phyloP scores from a whole-genome alignment of 1,140 invertebrate genomes.

The Bombus breviceps region DNA sequence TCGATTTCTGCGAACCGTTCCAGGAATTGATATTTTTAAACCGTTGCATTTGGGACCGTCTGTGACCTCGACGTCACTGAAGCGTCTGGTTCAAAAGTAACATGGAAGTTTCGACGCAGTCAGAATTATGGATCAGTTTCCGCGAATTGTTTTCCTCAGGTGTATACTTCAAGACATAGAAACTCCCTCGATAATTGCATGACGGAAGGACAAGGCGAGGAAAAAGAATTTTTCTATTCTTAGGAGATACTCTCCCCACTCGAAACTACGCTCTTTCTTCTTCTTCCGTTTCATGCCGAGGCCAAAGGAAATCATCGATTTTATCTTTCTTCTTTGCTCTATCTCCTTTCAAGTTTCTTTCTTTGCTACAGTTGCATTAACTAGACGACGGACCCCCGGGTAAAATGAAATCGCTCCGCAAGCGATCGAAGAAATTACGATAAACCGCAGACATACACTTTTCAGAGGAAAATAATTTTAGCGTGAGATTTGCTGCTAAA shows the following conservation, averaged over 20 bases:
- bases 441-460: not conserved
- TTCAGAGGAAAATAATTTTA: not conserved
- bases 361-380: not conserved
- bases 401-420: not conserved
- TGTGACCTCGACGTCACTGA: slow-evolving; percentile 1
- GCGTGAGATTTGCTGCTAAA: slow-evolving; percentile 9
- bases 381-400: not conserved
- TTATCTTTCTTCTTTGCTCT: not conserved
- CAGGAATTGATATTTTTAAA: slow-evolving; percentile 58
- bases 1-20: slow-evolving; percentile 50
- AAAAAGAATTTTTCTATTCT: slow-evolving; percentile 76
- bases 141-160: not conserved
- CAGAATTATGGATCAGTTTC: not conserved
- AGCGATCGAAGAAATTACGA: not conserved
- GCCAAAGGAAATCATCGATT: slow-evolving; percentile 32
- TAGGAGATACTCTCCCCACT: slow-evolving; percentile 67
- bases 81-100: slow-evolving; percentile 3
- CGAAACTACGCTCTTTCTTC: slow-evolving; percentile 21
- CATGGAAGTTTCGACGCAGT: not conserved
- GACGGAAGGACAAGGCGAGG: slow-evolving; percentile 58
- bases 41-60: slow-evolving; percentile 29
- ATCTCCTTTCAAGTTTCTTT: not conserved
- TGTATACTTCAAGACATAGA: not conserved
- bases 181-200: slow-evolving; percentile 52
- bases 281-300: not conserved